A percentile compares a stretch with the other conserved stretches of the same genome.
These are phyloP conservation scores for Psylliodes chrysocephalus DNA, from an alignment of 2,888 invertebrate genomes.

Conservation along the genomic window DNA sequence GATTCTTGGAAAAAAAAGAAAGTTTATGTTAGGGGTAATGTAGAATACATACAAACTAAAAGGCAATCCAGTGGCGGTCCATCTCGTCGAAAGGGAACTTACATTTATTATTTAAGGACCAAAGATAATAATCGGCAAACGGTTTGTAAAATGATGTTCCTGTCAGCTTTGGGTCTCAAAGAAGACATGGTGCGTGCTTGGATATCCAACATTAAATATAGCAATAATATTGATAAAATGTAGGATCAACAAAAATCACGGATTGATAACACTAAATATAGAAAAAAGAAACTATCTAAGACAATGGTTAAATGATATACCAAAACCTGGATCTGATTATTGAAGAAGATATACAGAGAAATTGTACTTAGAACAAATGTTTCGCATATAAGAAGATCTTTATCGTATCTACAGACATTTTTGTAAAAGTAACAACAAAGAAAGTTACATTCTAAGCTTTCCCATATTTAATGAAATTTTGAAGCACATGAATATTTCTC, in stretches of 20 bases:
- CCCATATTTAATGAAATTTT: constrained; percentile 5
- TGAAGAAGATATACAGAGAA: background rate
- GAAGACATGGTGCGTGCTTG: background rate
- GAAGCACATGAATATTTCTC: constrained; percentile 4
- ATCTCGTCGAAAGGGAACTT: constrained; percentile 5
- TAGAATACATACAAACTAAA: background rate
- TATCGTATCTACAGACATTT: background rate
- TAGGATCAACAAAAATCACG: background rate
- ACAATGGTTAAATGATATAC: constrained; percentile 1
- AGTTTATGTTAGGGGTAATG: background rate
- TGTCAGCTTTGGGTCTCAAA: constrained; percentile 3
- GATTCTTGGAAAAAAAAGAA: background rate
- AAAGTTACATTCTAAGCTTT: constrained; percentile 6
- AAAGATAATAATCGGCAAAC: constrained; percentile 5
- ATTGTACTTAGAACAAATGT: constrained; percentile 12
- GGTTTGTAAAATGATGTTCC: constrained; percentile 3
- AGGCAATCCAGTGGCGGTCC: background rate
- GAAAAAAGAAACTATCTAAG: background rate
- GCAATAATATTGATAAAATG: background rate
- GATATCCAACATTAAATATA: background rate
- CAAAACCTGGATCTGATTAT: constrained; percentile 9
- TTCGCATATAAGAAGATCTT: constrained; percentile 7
- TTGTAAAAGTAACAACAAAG: background rate
- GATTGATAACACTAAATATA: background rate
- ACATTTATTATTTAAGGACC: constrained; percentile 3